Percentiles rank a stretch among this genome's conserved stretches.
phyloP scores from a whole-genome alignment of 1,140 invertebrate genomes.

The Maconellicoccus hirsutus region DNA sequence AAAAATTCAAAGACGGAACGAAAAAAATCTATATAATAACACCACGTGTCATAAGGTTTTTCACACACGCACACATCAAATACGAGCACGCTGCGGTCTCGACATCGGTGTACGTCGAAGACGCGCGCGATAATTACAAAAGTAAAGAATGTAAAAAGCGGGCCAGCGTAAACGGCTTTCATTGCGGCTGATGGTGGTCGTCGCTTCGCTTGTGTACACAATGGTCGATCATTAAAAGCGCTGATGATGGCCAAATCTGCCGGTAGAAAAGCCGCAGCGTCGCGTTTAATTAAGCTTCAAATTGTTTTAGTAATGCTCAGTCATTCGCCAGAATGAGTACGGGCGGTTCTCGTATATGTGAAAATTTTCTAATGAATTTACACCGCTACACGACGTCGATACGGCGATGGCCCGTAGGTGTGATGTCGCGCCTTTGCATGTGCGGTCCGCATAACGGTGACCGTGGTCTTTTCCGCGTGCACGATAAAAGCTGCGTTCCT shows the following conservation, averaged over 20 bases:
- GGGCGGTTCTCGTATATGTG: neutral
- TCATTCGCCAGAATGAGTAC: conserved; percentile 10
- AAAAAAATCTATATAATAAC: too few species aligned
- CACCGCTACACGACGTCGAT: too few species aligned
- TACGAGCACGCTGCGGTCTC: too few species aligned
- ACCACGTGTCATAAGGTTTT: too few species aligned
- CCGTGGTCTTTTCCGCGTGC: too few species aligned
- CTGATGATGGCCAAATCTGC: conserved; percentile 21
- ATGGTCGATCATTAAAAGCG: conserved; percentile 16
- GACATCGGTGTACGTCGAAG: too few species aligned
- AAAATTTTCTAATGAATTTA: neutral
- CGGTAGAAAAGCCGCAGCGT: conserved; percentile 3
- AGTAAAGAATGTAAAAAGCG: conserved; percentile 16
- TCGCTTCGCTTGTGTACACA: conserved; percentile 14
- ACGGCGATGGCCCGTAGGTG: too few species aligned
- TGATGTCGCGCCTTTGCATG: too few species aligned
- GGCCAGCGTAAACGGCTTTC: conserved; percentile 18
- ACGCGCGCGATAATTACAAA: conserved; percentile 16
- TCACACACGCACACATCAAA: too few species aligned
- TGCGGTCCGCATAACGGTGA: too few species aligned
- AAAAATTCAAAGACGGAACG: too few species aligned
- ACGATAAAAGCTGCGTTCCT: too few species aligned
- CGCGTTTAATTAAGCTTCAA: conserved; percentile 21
- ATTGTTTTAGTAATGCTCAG: conserved; percentile 22
- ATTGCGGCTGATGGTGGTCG: conserved; percentile 20